Conservation (phyloP, 1,140 invertebrate genomes). For the Camponotus floridanus region DNA sequence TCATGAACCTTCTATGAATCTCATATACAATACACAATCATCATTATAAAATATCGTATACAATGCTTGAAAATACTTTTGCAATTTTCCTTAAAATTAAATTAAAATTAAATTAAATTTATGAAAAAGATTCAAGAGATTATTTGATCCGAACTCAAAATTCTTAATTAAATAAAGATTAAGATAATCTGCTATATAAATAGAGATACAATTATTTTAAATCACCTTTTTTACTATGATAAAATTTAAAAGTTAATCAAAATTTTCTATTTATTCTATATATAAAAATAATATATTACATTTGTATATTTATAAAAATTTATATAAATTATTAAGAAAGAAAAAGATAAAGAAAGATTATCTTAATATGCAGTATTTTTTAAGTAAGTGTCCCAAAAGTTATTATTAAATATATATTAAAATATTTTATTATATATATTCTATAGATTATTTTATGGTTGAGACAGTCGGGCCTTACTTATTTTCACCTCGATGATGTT, state of each 20-base stretch:
- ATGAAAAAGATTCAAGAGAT: not conserved
- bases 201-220: too few relatives aligned
- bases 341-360: not conserved
- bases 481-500: slow-evolving; percentile 77
- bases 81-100: not conserved
- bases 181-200: not conserved
- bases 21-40: too few relatives aligned
- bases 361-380: not conserved
- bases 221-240: too few relatives aligned
- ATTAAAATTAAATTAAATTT: too few relatives aligned
- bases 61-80: not conserved
- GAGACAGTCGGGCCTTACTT: slow-evolving; percentile 76
- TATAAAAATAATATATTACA: too few relatives aligned
- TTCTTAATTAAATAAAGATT: not conserved
- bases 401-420: not conserved
- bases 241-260: too few relatives aligned
- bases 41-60: not conserved
- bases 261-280: too few relatives aligned
- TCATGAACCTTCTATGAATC: too few relatives aligned
- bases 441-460: slow-evolving; percentile 78
- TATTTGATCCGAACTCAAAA: not conserved
- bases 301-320: too few relatives aligned
- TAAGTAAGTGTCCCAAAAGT: too few relatives aligned
- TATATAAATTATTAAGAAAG: too few relatives aligned
- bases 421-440: not conserved